Conservation (phyloP, 2,113 vertebrate species). For the Herpetotheres cachinnans region DNA sequence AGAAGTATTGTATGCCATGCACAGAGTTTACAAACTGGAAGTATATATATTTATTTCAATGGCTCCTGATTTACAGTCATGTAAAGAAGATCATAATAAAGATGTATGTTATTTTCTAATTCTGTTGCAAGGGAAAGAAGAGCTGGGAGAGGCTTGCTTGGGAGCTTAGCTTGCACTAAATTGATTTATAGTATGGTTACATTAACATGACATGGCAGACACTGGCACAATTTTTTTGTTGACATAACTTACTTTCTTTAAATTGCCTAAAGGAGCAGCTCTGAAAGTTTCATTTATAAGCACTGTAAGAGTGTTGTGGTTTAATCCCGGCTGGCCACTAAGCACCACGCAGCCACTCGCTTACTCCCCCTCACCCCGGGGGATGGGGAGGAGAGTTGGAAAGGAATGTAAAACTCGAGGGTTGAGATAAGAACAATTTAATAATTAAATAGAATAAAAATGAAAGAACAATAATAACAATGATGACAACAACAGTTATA, state of each 20-base stretch:
- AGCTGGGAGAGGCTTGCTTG: not conserved
- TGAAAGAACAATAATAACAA: too few species aligned
- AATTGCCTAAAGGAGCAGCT: not conserved
- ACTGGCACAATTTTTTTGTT: not conserved
- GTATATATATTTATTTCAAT: not conserved
- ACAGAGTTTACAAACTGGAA: not conserved
- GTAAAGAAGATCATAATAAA: not conserved
- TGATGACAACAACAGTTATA: too few species aligned
- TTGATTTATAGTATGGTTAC: not conserved
- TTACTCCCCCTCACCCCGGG: too few species aligned
- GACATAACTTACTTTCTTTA: not conserved
- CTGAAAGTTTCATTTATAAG: not conserved
- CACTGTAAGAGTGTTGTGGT: not conserved
- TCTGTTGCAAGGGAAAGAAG: not conserved
- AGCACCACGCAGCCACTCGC: too few species aligned
- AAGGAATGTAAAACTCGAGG: too few species aligned
- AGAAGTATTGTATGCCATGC: not conserved
- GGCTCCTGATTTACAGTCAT: not conserved
- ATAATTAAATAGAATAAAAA: too few species aligned
- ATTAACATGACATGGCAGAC: not conserved
- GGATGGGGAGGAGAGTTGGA: too few species aligned
- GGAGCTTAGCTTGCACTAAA: not conserved
- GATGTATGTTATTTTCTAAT: not conserved
- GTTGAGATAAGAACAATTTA: too few species aligned
- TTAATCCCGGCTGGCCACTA: too few species aligned